Conservation (phyloP, 2,113 vertebrate genomes). For the Monarcha castaneiventris region DNA sequence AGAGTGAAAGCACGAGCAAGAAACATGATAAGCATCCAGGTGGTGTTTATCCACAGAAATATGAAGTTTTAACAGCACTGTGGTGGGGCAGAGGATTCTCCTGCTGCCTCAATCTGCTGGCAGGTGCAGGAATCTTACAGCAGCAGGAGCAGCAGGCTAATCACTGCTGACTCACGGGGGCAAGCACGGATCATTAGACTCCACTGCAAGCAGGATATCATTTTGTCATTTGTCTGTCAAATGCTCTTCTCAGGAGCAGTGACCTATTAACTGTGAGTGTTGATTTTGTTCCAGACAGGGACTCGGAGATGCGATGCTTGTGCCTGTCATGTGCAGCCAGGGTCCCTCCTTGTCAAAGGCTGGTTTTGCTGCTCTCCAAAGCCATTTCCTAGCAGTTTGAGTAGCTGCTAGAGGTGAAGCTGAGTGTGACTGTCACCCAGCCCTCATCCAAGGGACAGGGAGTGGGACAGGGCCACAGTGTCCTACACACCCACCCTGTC, state of each 20-base stretch:
- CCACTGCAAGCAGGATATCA: neutral
- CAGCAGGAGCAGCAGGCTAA: neutral
- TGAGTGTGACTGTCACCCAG: neutral
- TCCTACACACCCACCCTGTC: fast-evolving
- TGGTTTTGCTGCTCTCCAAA: neutral
- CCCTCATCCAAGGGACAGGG: neutral
- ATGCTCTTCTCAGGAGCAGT: neutral
- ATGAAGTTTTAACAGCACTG: neutral
- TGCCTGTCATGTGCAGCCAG: neutral
- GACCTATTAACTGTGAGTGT: neutral
- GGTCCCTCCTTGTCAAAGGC: neutral
- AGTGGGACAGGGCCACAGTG: neutral
- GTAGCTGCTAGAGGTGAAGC: neutral
- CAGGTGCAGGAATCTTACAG: neutral
- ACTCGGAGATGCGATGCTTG: neutral
- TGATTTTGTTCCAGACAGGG: neutral
- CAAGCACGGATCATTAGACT: neutral
- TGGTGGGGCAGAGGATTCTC: neutral
- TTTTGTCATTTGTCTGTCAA: constrained; percentile 12
- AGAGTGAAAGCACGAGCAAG: neutral
- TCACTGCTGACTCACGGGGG: neutral
- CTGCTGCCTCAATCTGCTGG: neutral
- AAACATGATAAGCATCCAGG: neutral
- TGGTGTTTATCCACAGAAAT: neutral
- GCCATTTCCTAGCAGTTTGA: neutral